phyloP scores from a whole-genome alignment of 92 coral and sea anemone species.

The Zoanthus solanderi region DNA sequence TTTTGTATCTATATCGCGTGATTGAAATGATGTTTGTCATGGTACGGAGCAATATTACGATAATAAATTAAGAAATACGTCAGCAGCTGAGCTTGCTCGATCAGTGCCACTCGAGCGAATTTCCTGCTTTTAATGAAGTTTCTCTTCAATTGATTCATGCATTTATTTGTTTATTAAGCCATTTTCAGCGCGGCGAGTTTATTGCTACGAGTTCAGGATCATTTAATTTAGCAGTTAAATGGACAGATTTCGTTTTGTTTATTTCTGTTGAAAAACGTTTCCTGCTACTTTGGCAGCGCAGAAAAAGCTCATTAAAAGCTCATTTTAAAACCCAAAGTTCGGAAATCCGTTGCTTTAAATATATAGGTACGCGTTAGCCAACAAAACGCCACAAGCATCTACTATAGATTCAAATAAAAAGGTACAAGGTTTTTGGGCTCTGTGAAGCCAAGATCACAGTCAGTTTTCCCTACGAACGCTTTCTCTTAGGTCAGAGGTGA shows the following conservation, averaged over 20 bases:
- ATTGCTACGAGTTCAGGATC: not conserved
- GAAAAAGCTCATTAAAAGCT: conserved; percentile 7
- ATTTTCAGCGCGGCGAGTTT: not conserved
- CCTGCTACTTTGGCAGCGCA: not conserved
- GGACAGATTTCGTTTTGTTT: not conserved
- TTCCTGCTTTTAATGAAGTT: not conserved
- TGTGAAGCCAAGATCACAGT: no score
- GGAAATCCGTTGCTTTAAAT: not conserved
- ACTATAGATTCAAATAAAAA: not conserved
- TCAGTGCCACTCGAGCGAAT: conserved; percentile 8
- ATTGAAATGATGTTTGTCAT: conserved; percentile 17
- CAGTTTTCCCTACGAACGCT: no score
- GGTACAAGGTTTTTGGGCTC: no score
- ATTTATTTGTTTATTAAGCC: not conserved
- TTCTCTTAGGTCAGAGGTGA: no score
- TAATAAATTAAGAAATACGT: not conserved
- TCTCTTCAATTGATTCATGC: not conserved
- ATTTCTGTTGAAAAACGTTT: not conserved
- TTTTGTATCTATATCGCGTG: not conserved
- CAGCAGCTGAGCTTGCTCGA: not conserved
- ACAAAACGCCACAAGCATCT: not conserved
- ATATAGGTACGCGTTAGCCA: not conserved
- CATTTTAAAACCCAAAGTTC: not conserved
- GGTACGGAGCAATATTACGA: not conserved
- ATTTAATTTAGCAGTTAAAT: not conserved